Percentiles rank a stretch among this genome's conserved stretches.
Evolutionary conservation across 2,113 vertebrate genomes (phyloP).

Genomic region (Lethenteron camtschaticum): DNA sequence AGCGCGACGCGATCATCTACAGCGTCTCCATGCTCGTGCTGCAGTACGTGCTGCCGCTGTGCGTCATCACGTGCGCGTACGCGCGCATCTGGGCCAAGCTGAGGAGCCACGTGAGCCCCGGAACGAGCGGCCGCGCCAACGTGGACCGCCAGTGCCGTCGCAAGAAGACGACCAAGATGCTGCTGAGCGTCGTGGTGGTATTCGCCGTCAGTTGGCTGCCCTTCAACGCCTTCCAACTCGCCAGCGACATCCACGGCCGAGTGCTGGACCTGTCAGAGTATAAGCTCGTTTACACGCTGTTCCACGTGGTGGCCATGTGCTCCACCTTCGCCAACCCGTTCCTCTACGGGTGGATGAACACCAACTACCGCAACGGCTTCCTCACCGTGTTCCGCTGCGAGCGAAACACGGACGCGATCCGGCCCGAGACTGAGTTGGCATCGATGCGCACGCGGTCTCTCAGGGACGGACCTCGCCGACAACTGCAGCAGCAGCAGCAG

Average conservation of each 20-base stretch:
- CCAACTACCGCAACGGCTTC: constrained; percentile 65
- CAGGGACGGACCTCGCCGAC: not conserved
- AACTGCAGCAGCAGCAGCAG: not conserved
- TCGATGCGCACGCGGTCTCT: not conserved
- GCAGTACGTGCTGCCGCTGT: constrained; percentile 52
- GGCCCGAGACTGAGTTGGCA: constrained; percentile 17
- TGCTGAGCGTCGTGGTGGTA: constrained; percentile 62
- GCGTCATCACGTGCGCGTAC: constrained; percentile 56
- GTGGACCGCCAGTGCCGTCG: constrained; percentile 43
- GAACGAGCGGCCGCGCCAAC: constrained; percentile 28
- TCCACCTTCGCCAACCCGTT: constrained; percentile 74
- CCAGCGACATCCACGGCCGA: constrained; percentile 53
- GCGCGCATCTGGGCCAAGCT: constrained; percentile 60
- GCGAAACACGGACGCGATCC: constrained; percentile 28
- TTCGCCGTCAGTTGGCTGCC: constrained; percentile 79
- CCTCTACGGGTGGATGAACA: constrained; percentile 91
- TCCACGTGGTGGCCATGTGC: constrained; percentile 78
- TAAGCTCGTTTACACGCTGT: constrained; percentile 60
- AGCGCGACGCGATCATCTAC: constrained; percentile 43
- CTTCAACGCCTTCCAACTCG: constrained; percentile 63
- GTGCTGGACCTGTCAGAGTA: constrained; percentile 53
- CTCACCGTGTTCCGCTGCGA: constrained; percentile 45
- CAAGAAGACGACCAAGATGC: constrained; percentile 72
- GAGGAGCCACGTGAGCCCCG: constrained; percentile 35
- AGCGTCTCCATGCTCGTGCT: constrained; percentile 56